phyloP scores from a whole-genome alignment of 1,140 invertebrate species.

The Camponotus floridanus region DNA sequence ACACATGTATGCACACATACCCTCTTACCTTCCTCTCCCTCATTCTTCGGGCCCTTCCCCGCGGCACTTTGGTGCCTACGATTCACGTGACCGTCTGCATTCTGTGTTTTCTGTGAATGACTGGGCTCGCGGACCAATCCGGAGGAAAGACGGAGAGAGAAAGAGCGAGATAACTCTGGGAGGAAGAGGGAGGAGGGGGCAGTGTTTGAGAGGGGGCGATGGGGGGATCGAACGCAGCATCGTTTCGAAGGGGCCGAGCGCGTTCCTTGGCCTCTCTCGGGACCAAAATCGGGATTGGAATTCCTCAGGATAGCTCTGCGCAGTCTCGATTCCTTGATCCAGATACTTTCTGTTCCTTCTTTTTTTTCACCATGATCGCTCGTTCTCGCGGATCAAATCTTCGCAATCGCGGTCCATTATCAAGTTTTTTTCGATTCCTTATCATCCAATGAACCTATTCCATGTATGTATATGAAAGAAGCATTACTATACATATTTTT shows the following conservation, averaged over 20 bases:
- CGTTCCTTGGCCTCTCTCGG: conserved; percentile 78
- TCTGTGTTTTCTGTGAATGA: conserved; percentile 85
- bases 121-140: conserved; percentile 78
- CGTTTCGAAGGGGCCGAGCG: conserved; percentile 68
- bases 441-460: neutral
- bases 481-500: neutral
- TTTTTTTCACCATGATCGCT: conserved; percentile 20
- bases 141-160: conserved; percentile 57
- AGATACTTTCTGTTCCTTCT: conserved; percentile 20
- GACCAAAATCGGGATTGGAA: conserved; percentile 83
- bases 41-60: conserved; percentile 19
- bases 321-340: conserved; percentile 32
- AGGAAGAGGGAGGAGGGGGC: conserved; percentile 22
- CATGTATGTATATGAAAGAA: neutral
- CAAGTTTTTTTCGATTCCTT: conserved; percentile 4
- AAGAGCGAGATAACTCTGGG: conserved; percentile 11
- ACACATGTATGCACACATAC: conserved; percentile 45
- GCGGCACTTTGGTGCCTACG: conserved; percentile 58
- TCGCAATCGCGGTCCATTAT: conserved; percentile 7
- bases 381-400: conserved; percentile 46
- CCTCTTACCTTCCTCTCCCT: conserved; percentile 7
- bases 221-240: conserved; percentile 42
- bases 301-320: conserved; percentile 79
- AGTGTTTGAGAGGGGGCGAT: conserved; percentile 40
- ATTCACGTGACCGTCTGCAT: conserved; percentile 76